Evolutionary conservation across 2,888 invertebrate genomes (phyloP).

Genomic region (Bimastos eiseni): DNA sequence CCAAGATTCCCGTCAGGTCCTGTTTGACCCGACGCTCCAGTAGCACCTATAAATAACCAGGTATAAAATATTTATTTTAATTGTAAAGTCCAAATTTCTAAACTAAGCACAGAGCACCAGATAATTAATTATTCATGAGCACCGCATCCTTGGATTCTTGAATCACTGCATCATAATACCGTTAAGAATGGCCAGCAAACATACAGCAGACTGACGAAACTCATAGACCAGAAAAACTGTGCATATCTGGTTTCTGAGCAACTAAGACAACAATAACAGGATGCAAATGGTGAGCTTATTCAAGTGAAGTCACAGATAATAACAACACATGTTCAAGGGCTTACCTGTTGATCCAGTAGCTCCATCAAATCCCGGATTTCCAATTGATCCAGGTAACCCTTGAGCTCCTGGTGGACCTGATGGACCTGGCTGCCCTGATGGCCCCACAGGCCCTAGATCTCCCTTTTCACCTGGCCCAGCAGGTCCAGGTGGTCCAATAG

Average conservation of each 20-base stretch:
- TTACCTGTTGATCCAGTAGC: background rate
- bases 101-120: background rate
- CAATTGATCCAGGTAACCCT: background rate
- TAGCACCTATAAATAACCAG: background rate
- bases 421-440: constrained; percentile 30
- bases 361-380: background rate
- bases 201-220: background rate
- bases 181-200: background rate
- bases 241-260: too few species aligned
- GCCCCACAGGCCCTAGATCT: constrained; percentile 28
- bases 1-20: background rate
- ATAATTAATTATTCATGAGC: background rate
- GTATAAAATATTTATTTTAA: background rate
- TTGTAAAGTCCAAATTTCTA: background rate
- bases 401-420: constrained; percentile 26
- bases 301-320: background rate
- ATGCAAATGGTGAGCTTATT: background rate
- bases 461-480: constrained; percentile 25
- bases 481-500: constrained; percentile 34
- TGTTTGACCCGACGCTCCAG: constrained; percentile 1
- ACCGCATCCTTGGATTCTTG: background rate
- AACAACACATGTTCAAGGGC: background rate
- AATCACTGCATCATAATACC: background rate
- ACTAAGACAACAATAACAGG: too few species aligned
- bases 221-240: background rate